Percentiles rank a stretch among this genome's conserved stretches.
Evolutionary conservation across 1,140 invertebrate genomes (phyloP).

Genomic region (Orussus abietinus): DNA sequence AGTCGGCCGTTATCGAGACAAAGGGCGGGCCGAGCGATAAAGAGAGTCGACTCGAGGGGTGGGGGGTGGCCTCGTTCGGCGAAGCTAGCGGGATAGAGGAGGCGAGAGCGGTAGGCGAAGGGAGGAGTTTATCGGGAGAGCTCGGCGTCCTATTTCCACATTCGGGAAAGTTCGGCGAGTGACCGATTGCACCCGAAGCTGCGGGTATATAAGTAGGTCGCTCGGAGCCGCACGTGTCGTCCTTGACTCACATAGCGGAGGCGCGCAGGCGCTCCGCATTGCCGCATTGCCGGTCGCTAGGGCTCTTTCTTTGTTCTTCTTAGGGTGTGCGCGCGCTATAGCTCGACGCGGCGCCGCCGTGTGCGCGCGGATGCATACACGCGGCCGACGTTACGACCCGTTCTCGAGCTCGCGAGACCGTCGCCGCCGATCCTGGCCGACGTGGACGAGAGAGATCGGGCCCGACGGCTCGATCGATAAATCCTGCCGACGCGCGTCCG

Average conservation of each 20-base stretch:
- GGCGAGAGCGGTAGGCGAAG: conserved; percentile 13
- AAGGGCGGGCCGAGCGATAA: too few relatives aligned
- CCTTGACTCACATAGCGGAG: conserved; percentile 53
- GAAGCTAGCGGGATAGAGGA: conserved; percentile 9
- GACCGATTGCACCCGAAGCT: conserved; percentile 38
- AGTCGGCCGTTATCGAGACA: too few relatives aligned
- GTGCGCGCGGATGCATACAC: conserved; percentile 8
- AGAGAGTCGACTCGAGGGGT: too few relatives aligned
- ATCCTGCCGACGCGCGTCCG: too few relatives aligned
- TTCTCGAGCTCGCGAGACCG: too few relatives aligned
- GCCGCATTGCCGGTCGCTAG: conserved; percentile 44
- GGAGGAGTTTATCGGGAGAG: conserved; percentile 4
- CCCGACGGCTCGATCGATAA: too few relatives aligned
- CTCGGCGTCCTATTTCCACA: conserved; percentile 44
- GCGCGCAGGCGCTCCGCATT: conserved; percentile 45
- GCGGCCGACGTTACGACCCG: too few relatives aligned
- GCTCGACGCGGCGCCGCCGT: too few relatives aligned
- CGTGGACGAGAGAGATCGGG: too few relatives aligned
- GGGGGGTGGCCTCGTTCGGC: too few relatives aligned
- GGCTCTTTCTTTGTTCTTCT: conserved; percentile 44
- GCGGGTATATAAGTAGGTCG: conserved; percentile 49
- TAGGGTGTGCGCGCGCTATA: conserved; percentile 11
- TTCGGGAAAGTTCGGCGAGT: conserved; percentile 42
- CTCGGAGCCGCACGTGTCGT: conserved; percentile 53
- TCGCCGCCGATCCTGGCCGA: too few relatives aligned